Base-by-base conservation (phyloP, 1,140 invertebrate species). In the Drosophila busckii region DNA sequence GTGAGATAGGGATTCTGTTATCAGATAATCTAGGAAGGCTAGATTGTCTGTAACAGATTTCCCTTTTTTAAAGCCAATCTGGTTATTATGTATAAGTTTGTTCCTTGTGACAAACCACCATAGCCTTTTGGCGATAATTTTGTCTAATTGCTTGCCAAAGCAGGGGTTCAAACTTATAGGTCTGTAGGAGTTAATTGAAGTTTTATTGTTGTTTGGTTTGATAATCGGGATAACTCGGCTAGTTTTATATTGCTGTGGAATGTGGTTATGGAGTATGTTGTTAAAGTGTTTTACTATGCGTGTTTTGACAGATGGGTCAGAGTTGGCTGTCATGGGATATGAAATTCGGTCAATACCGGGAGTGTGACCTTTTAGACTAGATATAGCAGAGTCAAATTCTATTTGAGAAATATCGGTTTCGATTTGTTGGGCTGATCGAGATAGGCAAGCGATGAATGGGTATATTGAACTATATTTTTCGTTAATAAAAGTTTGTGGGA, bases 61-160 rank as follows among this genome's bases (percentile, higher is more conserved):
- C 0, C 50, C 62, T 22, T 42, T 52, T 9, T 7, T 41, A 20
- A 58, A 58, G 3, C 53, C 48, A 19, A 38, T 28, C 34, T 56
- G 50, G 5, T 9, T 25, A 17, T 26, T 49, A 9, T 45, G 13
- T 17, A 63, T 9, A 6, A 60, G 35, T 31, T 54, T 60, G 25
- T 49, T 6, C 17, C 7, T 55, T 2, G 25, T 10, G 10, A 60
- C 26, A 40, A 54, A 55, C 62, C 45, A 65, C 55, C 31, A 60
- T 25, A 60, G 29, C n/a, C 55, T 28, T 19, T 59, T 65, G 17
- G 49, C 38, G 19, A 66, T 12, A 8, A 55, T 66, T 52, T 66
- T 66, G n/a, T 61, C 50, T 2, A 55, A 7, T 0, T 42, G 9
- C 22, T 62, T 58, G 9, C 9, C 22, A 15, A 40, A 9, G 15